phyloP scores from a whole-genome alignment of 2,888 invertebrate genomes.

The Calliscelio sp. region DNA sequence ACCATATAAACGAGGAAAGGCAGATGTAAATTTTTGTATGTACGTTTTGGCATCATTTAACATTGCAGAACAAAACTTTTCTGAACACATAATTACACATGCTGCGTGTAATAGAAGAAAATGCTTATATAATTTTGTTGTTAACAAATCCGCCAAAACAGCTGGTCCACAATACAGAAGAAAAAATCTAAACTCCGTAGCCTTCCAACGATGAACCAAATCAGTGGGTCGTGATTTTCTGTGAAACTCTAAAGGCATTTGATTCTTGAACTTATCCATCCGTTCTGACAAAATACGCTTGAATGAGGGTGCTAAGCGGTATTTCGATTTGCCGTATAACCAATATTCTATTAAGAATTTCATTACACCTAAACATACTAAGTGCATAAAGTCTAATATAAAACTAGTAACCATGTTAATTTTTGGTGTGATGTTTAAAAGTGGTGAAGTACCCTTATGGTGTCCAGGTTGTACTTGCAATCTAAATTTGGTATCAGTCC shows the following conservation, averaged over 20 bases:
- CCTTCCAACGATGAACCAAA: slow-evolving; percentile 7
- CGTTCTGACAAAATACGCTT: background rate
- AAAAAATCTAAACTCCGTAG: slow-evolving; percentile 39
- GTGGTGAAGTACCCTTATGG: slow-evolving; percentile 39
- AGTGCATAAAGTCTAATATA: slow-evolving; percentile 69
- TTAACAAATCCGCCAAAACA: slow-evolving; percentile 79
- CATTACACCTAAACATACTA: slow-evolving; percentile 65
- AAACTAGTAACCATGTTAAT: slow-evolving; percentile 32
- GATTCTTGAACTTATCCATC: background rate
- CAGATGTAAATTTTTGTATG: slow-evolving; percentile 45
- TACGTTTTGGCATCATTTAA: background rate
- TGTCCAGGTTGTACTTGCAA: slow-evolving; percentile 41
- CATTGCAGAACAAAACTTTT: too few species aligned
- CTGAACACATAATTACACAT: slow-evolving; percentile 51
- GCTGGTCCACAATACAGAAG: slow-evolving; percentile 26
- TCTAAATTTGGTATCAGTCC: slow-evolving; percentile 58
- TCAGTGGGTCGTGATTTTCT: slow-evolving; percentile 11
- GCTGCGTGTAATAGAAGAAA: slow-evolving; percentile 52
- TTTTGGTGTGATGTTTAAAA: slow-evolving; percentile 27
- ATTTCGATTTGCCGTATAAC: background rate
- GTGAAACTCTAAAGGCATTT: slow-evolving; percentile 8
- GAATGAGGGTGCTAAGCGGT: background rate
- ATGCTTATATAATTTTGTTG: slow-evolving; percentile 27
- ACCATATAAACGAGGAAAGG: slow-evolving; percentile 31
- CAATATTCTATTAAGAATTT: slow-evolving; percentile 27